Evolutionary conservation across 53 echinoderm and acorn worm species (phyloP), one percentile per base, ranked within the genome.

Genomic region (Stichopus horrens): DNA sequence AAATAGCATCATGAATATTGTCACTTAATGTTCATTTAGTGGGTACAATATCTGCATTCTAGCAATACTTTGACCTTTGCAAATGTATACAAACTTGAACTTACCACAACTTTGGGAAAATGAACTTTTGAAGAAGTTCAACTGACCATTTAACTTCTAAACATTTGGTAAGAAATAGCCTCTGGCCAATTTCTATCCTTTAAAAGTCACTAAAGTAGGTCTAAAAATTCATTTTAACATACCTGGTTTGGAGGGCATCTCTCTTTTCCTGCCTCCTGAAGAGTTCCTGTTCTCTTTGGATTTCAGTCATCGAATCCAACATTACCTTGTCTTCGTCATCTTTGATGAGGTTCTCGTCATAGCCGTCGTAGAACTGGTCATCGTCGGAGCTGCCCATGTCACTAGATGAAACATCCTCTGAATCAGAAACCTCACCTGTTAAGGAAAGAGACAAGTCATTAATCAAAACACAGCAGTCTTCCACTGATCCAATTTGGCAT

Each of bases 181-280:
- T 1, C 37, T 37, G 37, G 37, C 2, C 37, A 37, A 37, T n/a
- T n/a, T n/a, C n/a, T n/a, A n/a, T n/a, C n/a, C n/a, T n/a, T n/a
- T n/a, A n/a, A n/a, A n/a, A n/a, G n/a, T n/a, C n/a, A n/a, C n/a
- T n/a, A n/a, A n/a, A n/a, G n/a, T n/a, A n/a, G n/a, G n/a, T n/a
- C n/a, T n/a, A n/a, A n/a, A n/a, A n/a, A n/a, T n/a, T n/a, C n/a
- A n/a, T n/a, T n/a, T n/a, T n/a, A n/a, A n/a, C 58, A 83, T 53
- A 97, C 98, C 98, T 95, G 90, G 98, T 97, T 86, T 90, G 94
- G 7, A 95, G 84, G 58, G 92, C 98, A 82, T 97, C 98, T 89
- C 98, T 86, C 89, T 97, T 97, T 83, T 97, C 98, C 55, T 92
- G 88, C 53, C 98, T 90, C 88, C 95, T 94, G 75, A 92, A 97